phyloP scores from a whole-genome alignment of 2,888 invertebrate species.

The Cantharis lateralis region DNA sequence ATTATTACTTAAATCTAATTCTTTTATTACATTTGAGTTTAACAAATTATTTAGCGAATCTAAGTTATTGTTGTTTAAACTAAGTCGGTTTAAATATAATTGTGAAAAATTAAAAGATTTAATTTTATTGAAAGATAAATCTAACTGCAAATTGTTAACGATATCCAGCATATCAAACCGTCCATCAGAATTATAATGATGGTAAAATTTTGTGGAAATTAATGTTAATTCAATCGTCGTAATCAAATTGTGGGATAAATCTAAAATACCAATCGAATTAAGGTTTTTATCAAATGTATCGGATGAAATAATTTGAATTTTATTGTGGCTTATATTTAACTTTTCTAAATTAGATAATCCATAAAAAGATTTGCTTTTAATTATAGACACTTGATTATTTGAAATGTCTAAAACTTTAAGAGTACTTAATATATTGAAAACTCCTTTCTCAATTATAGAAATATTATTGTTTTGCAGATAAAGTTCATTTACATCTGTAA shows the following conservation, averaged over 20 bases:
- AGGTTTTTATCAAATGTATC: neutral
- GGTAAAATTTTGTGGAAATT: neutral
- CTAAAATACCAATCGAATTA: neutral
- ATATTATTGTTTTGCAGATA: slow-evolving; percentile 12
- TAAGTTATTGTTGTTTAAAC: neutral
- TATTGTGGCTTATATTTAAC: neutral
- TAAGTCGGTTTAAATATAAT: neutral
- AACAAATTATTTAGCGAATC: neutral
- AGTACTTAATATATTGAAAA: neutral
- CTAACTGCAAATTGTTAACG: neutral
- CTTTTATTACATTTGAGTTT: neutral
- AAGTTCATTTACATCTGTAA: neutral
- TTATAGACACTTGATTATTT: neutral
- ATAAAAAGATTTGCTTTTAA: slow-evolving; percentile 1
- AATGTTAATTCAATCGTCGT: neutral
- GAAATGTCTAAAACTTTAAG: neutral
- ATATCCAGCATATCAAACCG: too few species aligned
- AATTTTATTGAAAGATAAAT: neutral
- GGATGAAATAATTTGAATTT: neutral
- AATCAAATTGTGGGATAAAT: neutral
- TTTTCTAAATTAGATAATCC: neutral
- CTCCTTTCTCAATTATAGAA: neutral
- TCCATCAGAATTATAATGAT: neutral
- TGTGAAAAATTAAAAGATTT: neutral
- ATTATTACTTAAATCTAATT: slow-evolving; percentile 6